Base-by-base conservation (phyloP, 92 coral and sea anemone genomes). In the Plumapathes pennacea region DNA sequence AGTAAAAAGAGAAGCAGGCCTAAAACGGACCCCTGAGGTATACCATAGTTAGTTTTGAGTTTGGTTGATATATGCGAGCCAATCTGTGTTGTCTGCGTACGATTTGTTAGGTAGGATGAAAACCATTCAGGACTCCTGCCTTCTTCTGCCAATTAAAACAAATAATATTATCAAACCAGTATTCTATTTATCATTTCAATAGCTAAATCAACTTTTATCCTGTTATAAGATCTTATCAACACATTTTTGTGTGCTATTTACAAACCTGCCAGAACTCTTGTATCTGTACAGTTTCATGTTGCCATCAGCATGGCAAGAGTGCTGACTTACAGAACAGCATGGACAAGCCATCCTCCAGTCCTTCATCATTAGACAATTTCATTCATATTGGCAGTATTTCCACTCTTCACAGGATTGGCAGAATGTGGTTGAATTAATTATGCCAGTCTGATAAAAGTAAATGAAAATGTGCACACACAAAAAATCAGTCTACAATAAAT, bases 261-360 rank as follows among this genome's bases (percentile, higher is more conserved):
- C 51, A 10, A 29, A 76, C 83, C 2, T 30, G 60, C 90, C 85
- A 5, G 89, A 64, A 2, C 62, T 61, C 25, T 82, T 53, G 26
- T 45, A 76, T 12, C 78, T 52, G 31, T 71, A 72, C 10, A 84
- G 54, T 28, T 72, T 84, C 90, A 84, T 84, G 60, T 84, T 84
- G 7, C 90, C 90, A 72, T 78, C 85, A 3, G 72, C 71, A 52
- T 84, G 90, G 45, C 64, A 68, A 9, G 90, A 78, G 22, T 71
- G 82, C 46, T 84, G 90, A 14, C 50, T 31, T 10, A 24, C 14
- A 1, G 74, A 32, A 46, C 90, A 84, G 18, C 72, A 17, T 0
- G 90, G 90, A 13, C 85, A 84, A n/a, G 63, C 69, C 81, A 78
- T 70, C 85, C 81, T 71, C n/a, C n/a, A n/a, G n/a, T n/a, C n/a